Base-by-base conservation (phyloP, 1,140 invertebrate species). In the Drosophila bocki region DNA sequence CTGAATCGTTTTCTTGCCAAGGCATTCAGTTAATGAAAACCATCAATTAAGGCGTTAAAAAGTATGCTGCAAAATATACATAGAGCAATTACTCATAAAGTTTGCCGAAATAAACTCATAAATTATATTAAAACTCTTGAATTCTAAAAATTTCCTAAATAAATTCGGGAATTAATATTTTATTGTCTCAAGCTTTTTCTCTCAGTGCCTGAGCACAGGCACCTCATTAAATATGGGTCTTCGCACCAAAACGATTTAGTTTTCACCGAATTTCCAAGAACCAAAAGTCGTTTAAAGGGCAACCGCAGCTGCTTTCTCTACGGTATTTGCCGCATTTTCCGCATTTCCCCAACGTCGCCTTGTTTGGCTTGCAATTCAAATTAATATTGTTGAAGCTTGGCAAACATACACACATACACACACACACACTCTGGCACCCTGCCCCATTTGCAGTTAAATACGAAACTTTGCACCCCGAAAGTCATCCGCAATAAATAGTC, bases 271-370 rank as follows among this genome's bases (percentile, higher is more conserved):
- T 72, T 58, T 42, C 44, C 53, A n/a, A 50, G 45, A 51, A 32
- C 44, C 70, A 72, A 72, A 72, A 60, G 67, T 72, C 70, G 67
- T 60, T 72, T 60, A 72, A 72, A 72, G 70, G 67, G 70, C 70
- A 72, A 60, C 70, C 70, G 50, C 70, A 72, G 45, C 19, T 22
- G 45, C 29, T 22, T 32, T 6, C 35, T 17, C 12, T 15, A n/a
- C 47, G 53, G 26, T 9, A 64, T 59, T 64, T 60, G 39, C 39
- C 11, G 22, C 8, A 33, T 37, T 64, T 45, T 22, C 19, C n/a
- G 33, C 33, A 19, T 17, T 15, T 61, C n/a, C 42, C 50, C 7
- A n/a, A n/a, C 22, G 13, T 8, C 32, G 17, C 12, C 50, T 47
- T 44, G 41, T 56, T 69, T 69, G 17, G 39, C 53, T 41, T 71